Percentiles rank a stretch among this genome's conserved stretches.
phyloP scores from a whole-genome alignment of 2,888 invertebrate genomes.

The Lithophane semibrunnea region DNA sequence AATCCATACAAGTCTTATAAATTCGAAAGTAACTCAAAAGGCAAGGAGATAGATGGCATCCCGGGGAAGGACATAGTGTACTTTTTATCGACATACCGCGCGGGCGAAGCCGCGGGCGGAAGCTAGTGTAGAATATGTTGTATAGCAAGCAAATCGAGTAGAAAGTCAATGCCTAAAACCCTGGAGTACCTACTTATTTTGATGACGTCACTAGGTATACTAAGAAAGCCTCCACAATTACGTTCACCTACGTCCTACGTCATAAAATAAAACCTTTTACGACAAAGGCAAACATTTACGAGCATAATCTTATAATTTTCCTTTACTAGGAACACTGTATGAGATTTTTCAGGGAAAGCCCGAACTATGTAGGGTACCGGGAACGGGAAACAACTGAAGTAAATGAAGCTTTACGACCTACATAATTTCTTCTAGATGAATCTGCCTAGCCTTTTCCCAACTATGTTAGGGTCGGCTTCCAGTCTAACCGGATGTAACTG shows the following conservation, averaged over 20 bases:
- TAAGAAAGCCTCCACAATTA: constrained; percentile 18
- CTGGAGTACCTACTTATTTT: neutral
- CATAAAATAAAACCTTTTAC: constrained; percentile 58
- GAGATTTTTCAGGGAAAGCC: constrained; percentile 1
- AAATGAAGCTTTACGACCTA: neutral
- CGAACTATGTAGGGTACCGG: too few relatives aligned
- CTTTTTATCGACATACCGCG: too few relatives aligned
- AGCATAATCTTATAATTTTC: constrained; percentile 48
- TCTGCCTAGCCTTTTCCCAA: too few relatives aligned
- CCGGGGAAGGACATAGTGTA: too few relatives aligned
- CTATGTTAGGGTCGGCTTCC: too few relatives aligned
- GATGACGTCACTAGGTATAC: constrained; percentile 10
- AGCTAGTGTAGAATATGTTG: neutral
- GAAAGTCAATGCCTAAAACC: neutral
- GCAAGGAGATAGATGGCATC: too few relatives aligned
- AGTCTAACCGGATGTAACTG: too few relatives aligned
- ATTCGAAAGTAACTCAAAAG: too few relatives aligned
- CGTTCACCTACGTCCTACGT: constrained; percentile 18
- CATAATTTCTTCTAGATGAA: neutral
- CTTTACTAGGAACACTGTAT: constrained; percentile 2
- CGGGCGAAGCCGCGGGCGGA: too few relatives aligned
- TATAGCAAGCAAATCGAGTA: neutral
- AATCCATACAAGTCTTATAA: too few relatives aligned
- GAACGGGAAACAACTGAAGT: neutral
- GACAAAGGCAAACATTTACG: constrained; percentile 40